Evolutionary conservation across 2,797 vertebrate genomes (phyloP).

Genomic region (Gymnoscopelus microlampas): DNA sequence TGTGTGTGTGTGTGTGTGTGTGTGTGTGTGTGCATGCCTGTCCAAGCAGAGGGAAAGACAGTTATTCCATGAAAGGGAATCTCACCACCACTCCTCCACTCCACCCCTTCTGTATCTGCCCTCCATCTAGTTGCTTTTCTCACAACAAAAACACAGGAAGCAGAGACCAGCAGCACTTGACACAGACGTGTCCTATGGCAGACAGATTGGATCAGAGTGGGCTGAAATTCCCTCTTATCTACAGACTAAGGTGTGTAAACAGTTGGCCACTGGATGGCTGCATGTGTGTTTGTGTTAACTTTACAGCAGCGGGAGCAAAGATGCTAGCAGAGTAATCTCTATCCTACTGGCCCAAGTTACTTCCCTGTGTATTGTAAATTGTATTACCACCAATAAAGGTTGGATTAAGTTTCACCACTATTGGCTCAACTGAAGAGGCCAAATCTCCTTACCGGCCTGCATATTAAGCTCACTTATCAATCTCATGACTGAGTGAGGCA

Average conservation of each 20-base stretch:
- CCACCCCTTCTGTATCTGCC: constrained; percentile 26
- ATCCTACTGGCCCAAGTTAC: constrained; percentile 11
- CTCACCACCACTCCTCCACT: constrained; percentile 14
- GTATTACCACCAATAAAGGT: not conserved
- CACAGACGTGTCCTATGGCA: constrained; percentile 67
- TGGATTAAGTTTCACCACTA: constrained; percentile 41
- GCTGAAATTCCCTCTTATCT: constrained; percentile 70
- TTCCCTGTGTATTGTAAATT: constrained; percentile 1
- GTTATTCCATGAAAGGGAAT: constrained; percentile 57
- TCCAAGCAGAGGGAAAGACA: constrained; percentile 42
- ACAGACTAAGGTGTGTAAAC: constrained; percentile 69
- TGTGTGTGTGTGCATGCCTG: not conserved
- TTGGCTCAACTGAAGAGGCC: constrained; percentile 37
- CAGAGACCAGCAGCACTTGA: constrained; percentile 66
- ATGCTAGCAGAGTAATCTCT: constrained; percentile 34
- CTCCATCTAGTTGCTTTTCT: constrained; percentile 59
- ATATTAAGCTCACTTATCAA: constrained; percentile 45
- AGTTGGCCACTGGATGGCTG: constrained; percentile 50
- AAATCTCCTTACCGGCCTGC: constrained; percentile 25
- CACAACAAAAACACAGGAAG: constrained; percentile 76
- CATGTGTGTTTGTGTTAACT: constrained; percentile 41
- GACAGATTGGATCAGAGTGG: constrained; percentile 76
- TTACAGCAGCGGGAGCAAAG: constrained; percentile 38
- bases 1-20: not conserved
- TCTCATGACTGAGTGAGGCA: constrained; percentile 32